These are phyloP conservation scores for Peromyscus polionotus DNA, from an alignment of 2,113 vertebrate species.

Conservation along the genomic window DNA sequence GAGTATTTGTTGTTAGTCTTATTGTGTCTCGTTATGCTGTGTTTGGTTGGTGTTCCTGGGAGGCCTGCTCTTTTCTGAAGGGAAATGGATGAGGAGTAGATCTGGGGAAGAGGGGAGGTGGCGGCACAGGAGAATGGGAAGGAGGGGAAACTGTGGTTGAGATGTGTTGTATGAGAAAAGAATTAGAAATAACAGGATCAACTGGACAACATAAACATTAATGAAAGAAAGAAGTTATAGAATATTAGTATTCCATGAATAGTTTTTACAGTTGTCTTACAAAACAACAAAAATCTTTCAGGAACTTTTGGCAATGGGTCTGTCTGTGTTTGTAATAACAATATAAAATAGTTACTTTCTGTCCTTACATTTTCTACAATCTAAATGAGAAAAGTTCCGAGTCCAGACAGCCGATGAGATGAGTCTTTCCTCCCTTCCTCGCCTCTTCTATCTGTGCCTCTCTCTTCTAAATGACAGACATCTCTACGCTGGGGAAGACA, in stretches of 20 bases:
- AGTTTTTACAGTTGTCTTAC: not conserved
- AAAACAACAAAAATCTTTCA: not conserved
- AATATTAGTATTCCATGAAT: not conserved
- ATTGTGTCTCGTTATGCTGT: not conserved
- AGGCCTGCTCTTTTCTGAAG: not conserved
- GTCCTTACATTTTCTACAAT: not conserved
- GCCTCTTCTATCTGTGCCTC: not conserved
- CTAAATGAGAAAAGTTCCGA: not conserved
- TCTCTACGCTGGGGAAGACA: not conserved
- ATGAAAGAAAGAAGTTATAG: not conserved
- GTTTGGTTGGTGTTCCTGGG: not conserved
- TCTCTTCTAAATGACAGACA: too few relatives aligned
- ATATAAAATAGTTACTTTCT: not conserved
- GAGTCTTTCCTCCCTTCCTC: not conserved
- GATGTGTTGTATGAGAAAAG: not conserved
- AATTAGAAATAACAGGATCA: not conserved
- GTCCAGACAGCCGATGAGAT: not conserved
- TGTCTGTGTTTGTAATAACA: not conserved
- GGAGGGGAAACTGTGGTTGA: not conserved
- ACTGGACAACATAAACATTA: not conserved
- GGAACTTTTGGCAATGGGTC: not conserved
- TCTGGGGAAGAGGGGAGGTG: not conserved
- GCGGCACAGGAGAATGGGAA: not conserved
- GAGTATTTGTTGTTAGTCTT: not conserved
- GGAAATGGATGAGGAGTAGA: not conserved